Conservation (phyloP, 2,797 vertebrate species). For the Anguilla obscura region DNA sequence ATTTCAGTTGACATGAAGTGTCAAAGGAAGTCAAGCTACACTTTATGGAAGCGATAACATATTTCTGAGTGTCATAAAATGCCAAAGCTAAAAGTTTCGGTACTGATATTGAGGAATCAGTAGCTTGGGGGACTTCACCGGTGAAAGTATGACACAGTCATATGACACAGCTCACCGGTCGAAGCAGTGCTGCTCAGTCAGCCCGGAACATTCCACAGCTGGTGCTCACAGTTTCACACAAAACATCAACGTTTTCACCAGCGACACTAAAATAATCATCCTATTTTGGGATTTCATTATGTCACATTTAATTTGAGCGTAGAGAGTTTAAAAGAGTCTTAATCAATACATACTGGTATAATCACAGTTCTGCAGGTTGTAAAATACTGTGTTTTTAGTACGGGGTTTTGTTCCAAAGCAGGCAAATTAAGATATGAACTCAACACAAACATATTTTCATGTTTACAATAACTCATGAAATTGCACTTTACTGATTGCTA, state of each 20-base stretch:
- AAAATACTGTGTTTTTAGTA: slow-evolving; percentile 30
- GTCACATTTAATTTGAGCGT: slow-evolving; percentile 49
- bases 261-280: slow-evolving; percentile 47
- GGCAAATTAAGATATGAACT: slow-evolving; percentile 59
- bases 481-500: slow-evolving; percentile 80
- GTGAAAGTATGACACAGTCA: slow-evolving; percentile 37
- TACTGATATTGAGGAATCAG: slow-evolving; percentile 52
- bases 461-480: slow-evolving; percentile 68
- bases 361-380: slow-evolving; percentile 62
- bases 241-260: slow-evolving; percentile 37
- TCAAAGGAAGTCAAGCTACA: neutral
- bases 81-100: slow-evolving; percentile 52
- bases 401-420: slow-evolving; percentile 52
- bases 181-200: neutral
- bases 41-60: neutral
- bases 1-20: slow-evolving; percentile 8
- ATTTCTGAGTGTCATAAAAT: slow-evolving; percentile 44
- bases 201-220: slow-evolving; percentile 62
- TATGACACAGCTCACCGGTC: neutral
- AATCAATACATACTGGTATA: slow-evolving; percentile 56
- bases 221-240: slow-evolving; percentile 30
- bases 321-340: slow-evolving; percentile 62
- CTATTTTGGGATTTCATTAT: slow-evolving; percentile 47
- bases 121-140: slow-evolving; percentile 46
- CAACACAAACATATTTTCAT: slow-evolving; percentile 52